Evolutionary conservation across 2,113 vertebrate species (phyloP).

Genomic region (Electrona antarctica): DNA sequence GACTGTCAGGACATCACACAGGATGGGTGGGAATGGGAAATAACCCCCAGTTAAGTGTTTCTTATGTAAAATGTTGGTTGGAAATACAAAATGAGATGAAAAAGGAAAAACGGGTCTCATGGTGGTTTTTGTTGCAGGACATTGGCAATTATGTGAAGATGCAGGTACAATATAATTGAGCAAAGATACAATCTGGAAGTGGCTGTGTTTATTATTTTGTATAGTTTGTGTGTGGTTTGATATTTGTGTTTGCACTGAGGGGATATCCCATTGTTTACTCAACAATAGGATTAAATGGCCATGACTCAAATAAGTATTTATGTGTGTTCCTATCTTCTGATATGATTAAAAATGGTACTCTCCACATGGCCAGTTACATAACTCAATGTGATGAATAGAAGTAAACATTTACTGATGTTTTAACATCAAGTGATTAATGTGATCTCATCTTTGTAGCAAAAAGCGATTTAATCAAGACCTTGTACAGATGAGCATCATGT

Average conservation of each 20-base stretch:
- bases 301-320: not conserved
- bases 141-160: constrained; percentile 56
- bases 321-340: too few relatives aligned
- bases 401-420: too few relatives aligned
- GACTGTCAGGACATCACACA: constrained; percentile 11
- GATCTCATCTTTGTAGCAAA: too few relatives aligned
- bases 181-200: constrained; percentile 74
- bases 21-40: constrained; percentile 6
- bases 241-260: not conserved
- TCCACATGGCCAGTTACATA: too few relatives aligned
- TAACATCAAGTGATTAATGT: too few relatives aligned
- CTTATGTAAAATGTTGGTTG: constrained; percentile 51
- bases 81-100: constrained; percentile 46
- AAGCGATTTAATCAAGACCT: too few relatives aligned
- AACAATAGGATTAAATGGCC: not conserved
- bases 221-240: not conserved
- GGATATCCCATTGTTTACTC: not conserved
- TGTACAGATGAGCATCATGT: too few relatives aligned
- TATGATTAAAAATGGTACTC: too few relatives aligned
- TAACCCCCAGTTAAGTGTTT: constrained; percentile 38
- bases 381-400: too few relatives aligned
- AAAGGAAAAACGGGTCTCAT: constrained; percentile 40
- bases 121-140: constrained; percentile 57
- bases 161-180: constrained; percentile 60
- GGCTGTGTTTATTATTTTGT: constrained; percentile 32